A percentile compares a stretch with the other conserved stretches of the same genome.
Evolutionary conservation across 1,140 invertebrate species (phyloP).

Genomic region (Ceratina australensis): DNA sequence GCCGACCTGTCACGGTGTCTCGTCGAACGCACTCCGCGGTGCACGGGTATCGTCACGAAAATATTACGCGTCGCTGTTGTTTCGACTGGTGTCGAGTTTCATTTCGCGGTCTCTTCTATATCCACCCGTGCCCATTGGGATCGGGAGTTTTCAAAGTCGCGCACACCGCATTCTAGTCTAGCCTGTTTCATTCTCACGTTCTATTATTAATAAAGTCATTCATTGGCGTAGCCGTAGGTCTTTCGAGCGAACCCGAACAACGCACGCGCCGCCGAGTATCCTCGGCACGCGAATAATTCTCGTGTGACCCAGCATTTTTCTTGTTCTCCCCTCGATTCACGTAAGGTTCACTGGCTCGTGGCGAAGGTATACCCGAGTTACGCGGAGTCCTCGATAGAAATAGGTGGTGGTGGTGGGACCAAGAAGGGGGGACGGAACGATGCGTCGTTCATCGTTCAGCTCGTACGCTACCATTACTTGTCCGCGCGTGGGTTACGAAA

Average conservation of each 20-base stretch:
- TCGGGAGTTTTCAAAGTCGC: not conserved
- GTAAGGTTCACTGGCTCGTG: conserved; percentile 9
- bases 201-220: not conserved
- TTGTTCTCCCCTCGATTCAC: not conserved
- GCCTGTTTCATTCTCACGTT: not conserved
- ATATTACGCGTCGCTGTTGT: no score
- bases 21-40: not conserved
- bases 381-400: no score
- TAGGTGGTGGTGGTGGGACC: not conserved
- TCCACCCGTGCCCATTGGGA: no score
- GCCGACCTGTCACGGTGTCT: not conserved
- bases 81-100: no score
- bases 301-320: not conserved
- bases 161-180: not conserved
- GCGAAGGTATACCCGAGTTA: not conserved
- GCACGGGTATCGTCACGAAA: no score
- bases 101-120: not conserved
- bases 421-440: not conserved
- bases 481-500: conserved; percentile 50
- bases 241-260: no score
- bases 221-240: not conserved
- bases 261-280: no score
- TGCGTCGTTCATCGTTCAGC: not conserved
- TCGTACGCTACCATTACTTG: not conserved
- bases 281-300: not conserved